These are phyloP conservation scores for Cheilinus undulatus DNA, from an alignment of 2,113 vertebrate species.

Conservation along the genomic window DNA sequence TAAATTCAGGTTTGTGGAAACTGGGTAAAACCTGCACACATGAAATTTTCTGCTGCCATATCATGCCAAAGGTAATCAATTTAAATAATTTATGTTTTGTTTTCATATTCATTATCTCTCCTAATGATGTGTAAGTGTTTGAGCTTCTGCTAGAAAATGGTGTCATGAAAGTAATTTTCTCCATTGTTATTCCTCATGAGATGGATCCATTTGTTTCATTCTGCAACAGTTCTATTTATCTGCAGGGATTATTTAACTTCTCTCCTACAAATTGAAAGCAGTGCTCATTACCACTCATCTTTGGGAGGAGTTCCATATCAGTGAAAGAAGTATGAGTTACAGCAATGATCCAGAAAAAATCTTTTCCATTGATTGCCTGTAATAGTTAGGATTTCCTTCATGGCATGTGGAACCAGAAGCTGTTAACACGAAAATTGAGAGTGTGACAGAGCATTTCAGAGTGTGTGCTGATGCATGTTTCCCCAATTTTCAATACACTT, in stretches of 20 bases:
- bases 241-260: conserved; percentile 24
- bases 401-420: conserved; percentile 6
- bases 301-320: not conserved
- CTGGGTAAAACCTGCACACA: not conserved
- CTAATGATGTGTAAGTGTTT: not conserved
- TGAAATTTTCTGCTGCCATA: not conserved
- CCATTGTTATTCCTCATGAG: not conserved
- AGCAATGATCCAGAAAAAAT: conserved; percentile 21
- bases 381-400: conserved; percentile 33
- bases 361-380: conserved; percentile 26
- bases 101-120: not conserved
- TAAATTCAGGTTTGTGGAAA: not conserved
- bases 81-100: not conserved
- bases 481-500: conserved; percentile 37
- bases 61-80: not conserved
- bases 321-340: not conserved
- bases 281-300: conserved; percentile 24
- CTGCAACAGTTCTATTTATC: conserved; percentile 9
- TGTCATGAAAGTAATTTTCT: not conserved
- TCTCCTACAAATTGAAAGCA: conserved; percentile 14
- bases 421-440: conserved; percentile 29
- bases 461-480: conserved; percentile 26
- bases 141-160: too few species aligned
- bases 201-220: conserved; percentile 6
- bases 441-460: conserved; percentile 35